Evolutionary conservation across 2,113 vertebrate genomes (phyloP).

Genomic region (Maylandia zebra): DNA sequence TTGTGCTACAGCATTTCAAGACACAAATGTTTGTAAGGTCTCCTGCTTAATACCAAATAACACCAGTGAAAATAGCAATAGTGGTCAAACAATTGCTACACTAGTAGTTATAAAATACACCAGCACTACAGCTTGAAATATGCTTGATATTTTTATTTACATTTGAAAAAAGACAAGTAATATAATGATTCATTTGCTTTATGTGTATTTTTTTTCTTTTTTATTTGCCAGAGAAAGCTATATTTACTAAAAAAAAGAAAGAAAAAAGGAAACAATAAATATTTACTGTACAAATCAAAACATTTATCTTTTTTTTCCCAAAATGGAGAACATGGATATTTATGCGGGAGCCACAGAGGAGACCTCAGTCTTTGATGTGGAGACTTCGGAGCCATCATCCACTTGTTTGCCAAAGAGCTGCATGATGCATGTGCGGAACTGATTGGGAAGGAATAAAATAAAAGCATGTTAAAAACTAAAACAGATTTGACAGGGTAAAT

Average conservation of each 20-base stretch:
- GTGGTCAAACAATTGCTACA: background rate
- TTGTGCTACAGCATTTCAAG: background rate
- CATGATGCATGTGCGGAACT: constrained; percentile 85
- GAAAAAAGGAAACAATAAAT: background rate
- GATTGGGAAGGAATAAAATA: background rate
- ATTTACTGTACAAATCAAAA: constrained; percentile 47
- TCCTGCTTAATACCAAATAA: background rate
- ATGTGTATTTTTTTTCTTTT: background rate
- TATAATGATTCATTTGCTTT: background rate
- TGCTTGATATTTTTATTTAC: background rate
- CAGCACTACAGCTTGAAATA: background rate
- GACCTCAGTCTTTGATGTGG: constrained; percentile 81
- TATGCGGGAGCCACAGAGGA: constrained; percentile 83
- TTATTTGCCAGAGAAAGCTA: constrained; percentile 55
- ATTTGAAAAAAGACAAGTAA: constrained; percentile 27
- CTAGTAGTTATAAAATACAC: background rate
- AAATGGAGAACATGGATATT: constrained; percentile 11
- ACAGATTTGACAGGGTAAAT: background rate
- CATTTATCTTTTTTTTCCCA: background rate
- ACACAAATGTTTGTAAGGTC: background rate
- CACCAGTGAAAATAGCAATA: background rate
- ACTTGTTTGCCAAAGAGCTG: constrained; percentile 84
- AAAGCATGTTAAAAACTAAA: background rate
- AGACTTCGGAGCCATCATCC: constrained; percentile 81
- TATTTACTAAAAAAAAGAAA: background rate